Percentiles rank a stretch among this genome's conserved stretches.
phyloP scores from a whole-genome alignment of 2,888 invertebrate species.

The Epirrhoe tristata region DNA sequence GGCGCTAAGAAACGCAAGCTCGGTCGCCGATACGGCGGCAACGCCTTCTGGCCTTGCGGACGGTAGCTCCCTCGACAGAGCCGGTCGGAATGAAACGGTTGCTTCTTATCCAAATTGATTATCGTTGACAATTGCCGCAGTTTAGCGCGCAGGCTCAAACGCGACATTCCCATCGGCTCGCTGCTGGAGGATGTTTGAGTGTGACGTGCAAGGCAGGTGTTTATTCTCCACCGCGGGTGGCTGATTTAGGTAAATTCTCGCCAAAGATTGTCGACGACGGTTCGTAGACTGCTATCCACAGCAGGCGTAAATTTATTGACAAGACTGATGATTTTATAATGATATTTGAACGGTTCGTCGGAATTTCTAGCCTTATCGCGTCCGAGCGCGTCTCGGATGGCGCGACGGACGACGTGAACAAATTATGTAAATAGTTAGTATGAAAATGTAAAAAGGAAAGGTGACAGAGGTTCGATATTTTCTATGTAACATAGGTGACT shows the following conservation, averaged over 20 bases:
- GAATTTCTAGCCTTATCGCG: slow-evolving; percentile 53
- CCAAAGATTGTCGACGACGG: slow-evolving; percentile 72
- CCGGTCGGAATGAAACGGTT: slow-evolving; percentile 15
- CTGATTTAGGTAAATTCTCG: slow-evolving; percentile 61
- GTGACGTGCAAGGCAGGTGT: slow-evolving; percentile 61
- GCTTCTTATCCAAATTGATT: background rate
- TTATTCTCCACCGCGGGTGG: slow-evolving; percentile 59
- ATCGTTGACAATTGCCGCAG: slow-evolving; percentile 32
- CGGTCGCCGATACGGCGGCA: slow-evolving; percentile 73
- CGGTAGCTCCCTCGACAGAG: slow-evolving; percentile 57
- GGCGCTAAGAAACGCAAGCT: slow-evolving; percentile 80
- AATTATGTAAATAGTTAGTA: slow-evolving; percentile 71
- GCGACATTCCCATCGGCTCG: slow-evolving; percentile 24
- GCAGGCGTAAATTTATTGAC: slow-evolving; percentile 71
- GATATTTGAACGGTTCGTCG: slow-evolving; percentile 63
- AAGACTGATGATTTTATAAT: slow-evolving; percentile 83
- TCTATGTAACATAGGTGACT: slow-evolving; percentile 57
- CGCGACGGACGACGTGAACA: slow-evolving; percentile 55
- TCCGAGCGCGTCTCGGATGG: slow-evolving; percentile 45
- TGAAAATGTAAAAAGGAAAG: slow-evolving; percentile 61
- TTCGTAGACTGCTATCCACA: slow-evolving; percentile 58
- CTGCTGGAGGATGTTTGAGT: slow-evolving; percentile 9
- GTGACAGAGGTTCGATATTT: slow-evolving; percentile 38
- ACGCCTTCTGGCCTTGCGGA: slow-evolving; percentile 79
- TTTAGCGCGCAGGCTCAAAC: slow-evolving; percentile 27